phyloP scores from a whole-genome alignment of 2,113 vertebrate species.

The Macquaria ambigua region DNA sequence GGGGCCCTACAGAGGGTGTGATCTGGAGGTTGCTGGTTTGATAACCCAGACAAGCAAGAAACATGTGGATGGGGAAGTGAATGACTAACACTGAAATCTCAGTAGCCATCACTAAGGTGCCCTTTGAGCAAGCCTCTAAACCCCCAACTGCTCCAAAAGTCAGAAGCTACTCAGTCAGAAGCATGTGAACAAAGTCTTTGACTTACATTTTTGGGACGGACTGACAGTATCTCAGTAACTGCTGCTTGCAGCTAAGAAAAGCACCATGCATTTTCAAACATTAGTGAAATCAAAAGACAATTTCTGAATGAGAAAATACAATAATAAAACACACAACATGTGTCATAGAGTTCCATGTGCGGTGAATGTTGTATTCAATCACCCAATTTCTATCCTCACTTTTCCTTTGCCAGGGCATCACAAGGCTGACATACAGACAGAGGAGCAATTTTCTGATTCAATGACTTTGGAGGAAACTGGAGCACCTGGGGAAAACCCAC shows the following conservation, averaged over 20 bases:
- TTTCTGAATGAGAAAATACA: background rate
- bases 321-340: background rate
- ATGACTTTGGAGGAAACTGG: background rate
- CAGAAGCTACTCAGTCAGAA: background rate
- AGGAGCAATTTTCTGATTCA: background rate
- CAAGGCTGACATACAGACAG: background rate
- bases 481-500: background rate
- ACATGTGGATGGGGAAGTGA: conserved; percentile 18
- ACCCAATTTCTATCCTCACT: background rate
- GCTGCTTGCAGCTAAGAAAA: background rate
- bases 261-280: background rate
- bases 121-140: background rate
- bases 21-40: background rate
- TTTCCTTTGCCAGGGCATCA: background rate
- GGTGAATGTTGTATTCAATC: background rate
- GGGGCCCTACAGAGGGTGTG: background rate
- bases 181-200: background rate
- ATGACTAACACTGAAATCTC: conserved; percentile 2
- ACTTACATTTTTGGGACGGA: background rate
- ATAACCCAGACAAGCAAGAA: conserved; percentile 20
- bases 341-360: background rate
- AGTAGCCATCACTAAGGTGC: background rate
- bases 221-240: background rate
- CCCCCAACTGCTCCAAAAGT: background rate
- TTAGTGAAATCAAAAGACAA: background rate